Evolutionary conservation across 2,797 vertebrate species (phyloP).

Genomic region (Phyllotis vaccarum): DNA sequence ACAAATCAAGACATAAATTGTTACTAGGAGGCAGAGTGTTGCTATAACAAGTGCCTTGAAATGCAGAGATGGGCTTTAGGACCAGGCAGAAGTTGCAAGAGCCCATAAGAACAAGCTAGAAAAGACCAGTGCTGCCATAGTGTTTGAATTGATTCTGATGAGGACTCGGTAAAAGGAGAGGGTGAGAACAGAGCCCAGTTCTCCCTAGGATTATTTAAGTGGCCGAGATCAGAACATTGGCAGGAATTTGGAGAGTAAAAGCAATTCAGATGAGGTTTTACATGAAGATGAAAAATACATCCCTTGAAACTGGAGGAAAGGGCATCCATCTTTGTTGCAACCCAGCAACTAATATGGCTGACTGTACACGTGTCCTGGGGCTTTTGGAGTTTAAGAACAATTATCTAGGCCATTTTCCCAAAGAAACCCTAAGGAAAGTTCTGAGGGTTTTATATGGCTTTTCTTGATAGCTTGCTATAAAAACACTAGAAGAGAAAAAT

Average conservation of each 20-base stretch:
- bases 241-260: neutral
- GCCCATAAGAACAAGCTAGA: neutral
- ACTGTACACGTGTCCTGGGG: neutral
- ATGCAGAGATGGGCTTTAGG: neutral
- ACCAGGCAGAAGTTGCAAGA: neutral
- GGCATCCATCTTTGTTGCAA: neutral
- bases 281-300: neutral
- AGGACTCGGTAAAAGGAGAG: neutral
- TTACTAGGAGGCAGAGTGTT: neutral
- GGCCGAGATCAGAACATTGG: neutral
- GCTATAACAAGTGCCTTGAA: neutral
- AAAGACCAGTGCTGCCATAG: neutral
- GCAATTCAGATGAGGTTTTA: neutral
- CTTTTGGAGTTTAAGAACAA: neutral
- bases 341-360: neutral
- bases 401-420: neutral
- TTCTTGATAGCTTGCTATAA: neutral
- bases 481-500: conserved; percentile 12
- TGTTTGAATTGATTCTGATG: neutral
- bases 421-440: neutral
- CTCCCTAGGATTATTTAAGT: neutral
- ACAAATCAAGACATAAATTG: neutral
- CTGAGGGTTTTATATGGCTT: neutral
- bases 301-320: neutral
- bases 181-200: neutral